phyloP scores from a whole-genome alignment of 2,113 vertebrate genomes.

The Madoqua kirkii region DNA sequence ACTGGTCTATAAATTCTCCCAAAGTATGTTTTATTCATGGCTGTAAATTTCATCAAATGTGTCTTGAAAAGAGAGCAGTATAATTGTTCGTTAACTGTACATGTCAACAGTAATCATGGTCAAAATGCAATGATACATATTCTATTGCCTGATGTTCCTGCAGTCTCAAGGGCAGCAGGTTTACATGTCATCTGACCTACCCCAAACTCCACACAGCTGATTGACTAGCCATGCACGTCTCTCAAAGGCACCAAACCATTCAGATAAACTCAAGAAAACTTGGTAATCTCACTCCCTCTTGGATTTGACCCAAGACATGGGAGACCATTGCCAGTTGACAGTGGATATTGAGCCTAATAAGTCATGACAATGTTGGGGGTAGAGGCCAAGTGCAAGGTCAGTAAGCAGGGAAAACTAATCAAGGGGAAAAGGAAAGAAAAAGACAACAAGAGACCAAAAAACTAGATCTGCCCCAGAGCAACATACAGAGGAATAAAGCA shows the following conservation, averaged over 20 bases:
- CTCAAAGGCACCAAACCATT: background rate
- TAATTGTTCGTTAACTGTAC: background rate
- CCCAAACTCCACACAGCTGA: background rate
- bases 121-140: background rate
- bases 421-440: background rate
- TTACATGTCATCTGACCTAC: background rate
- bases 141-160: background rate
- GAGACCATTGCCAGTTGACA: background rate
- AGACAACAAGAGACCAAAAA: background rate
- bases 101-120: background rate
- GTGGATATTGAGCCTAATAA: background rate
- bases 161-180: background rate
- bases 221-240: background rate
- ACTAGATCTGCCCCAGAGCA: background rate
- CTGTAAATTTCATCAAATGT: constrained; percentile 11
- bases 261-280: constrained; percentile 6
- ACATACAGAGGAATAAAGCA: background rate
- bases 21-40: constrained; percentile 17
- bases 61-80: background rate
- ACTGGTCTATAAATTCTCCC: background rate
- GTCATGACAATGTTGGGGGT: background rate
- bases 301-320: constrained; percentile 1
- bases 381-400: background rate
- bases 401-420: constrained; percentile 19
- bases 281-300: background rate